These are phyloP conservation scores for Numenius arquata DNA, from an alignment of 2,113 vertebrate genomes.

Conservation along the genomic window DNA sequence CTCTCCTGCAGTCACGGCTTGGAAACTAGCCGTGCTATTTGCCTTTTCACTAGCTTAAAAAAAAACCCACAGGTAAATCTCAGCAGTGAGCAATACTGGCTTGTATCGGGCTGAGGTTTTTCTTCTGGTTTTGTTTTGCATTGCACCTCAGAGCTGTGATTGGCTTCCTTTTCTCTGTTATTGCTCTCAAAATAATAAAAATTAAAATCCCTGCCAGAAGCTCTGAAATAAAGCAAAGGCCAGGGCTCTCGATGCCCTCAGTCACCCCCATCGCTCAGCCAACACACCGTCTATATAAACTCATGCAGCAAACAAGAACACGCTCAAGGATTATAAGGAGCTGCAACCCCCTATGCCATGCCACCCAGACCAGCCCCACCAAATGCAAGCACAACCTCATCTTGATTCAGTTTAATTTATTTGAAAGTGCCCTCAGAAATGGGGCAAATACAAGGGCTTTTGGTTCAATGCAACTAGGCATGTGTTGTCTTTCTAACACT, in stretches of 20 bases:
- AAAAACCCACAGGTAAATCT: background rate
- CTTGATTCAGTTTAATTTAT: background rate
- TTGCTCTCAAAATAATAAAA: background rate
- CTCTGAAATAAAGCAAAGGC: background rate
- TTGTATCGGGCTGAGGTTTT: background rate
- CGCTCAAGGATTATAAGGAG: background rate
- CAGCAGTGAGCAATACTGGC: accelerated
- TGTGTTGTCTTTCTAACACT: accelerated
- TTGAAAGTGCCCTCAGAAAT: background rate
- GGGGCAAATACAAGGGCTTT: background rate
- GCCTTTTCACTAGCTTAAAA: background rate
- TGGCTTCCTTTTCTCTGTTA: background rate
- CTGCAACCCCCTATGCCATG: background rate
- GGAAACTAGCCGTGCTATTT: background rate
- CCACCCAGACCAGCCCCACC: background rate
- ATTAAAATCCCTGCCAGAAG: background rate
- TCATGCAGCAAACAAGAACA: accelerated
- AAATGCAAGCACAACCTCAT: no score
- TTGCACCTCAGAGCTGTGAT: background rate
- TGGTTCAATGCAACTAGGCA: background rate
- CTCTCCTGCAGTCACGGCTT: background rate
- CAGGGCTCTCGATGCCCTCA: background rate
- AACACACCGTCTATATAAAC: background rate
- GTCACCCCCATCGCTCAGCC: background rate
- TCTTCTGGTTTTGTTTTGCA: background rate